Evolutionary conservation across 1,140 invertebrate species (phyloP).

Genomic region (Drosophila hydei): DNA sequence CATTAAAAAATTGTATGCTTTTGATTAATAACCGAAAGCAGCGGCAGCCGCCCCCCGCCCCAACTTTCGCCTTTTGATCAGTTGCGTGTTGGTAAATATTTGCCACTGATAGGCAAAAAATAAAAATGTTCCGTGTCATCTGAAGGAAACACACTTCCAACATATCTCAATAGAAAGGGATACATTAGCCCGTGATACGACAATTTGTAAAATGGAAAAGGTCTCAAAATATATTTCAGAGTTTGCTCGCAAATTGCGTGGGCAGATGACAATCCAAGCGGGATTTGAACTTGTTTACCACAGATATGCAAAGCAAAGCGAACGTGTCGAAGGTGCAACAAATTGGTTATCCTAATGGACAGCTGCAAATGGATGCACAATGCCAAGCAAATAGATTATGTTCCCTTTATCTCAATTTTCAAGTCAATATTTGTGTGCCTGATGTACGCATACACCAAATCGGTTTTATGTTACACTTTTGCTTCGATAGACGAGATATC

Average conservation of each 20-base stretch:
- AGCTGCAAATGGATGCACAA: conserved; percentile 48
- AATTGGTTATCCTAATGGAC: conserved; percentile 51
- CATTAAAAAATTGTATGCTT: conserved; percentile 74
- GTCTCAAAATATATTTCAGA: conserved; percentile 11
- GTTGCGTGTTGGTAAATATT: conserved; percentile 63
- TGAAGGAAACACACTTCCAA: conserved; percentile 3
- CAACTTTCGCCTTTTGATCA: conserved; percentile 60
- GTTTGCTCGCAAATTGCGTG: conserved; percentile 69
- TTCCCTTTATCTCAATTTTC: background rate
- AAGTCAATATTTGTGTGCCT: too few species aligned
- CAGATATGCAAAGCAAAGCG: conserved; percentile 45
- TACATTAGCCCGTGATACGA: conserved; percentile 53
- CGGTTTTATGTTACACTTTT: background rate
- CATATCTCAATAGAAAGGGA: conserved; percentile 26
- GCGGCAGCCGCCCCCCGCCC: conserved; percentile 43
- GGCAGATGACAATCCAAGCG: conserved; percentile 48
- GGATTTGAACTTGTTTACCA: conserved; percentile 29
- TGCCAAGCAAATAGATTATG: conserved; percentile 19
- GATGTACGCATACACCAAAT: too few species aligned
- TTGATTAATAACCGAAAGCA: conserved; percentile 80
- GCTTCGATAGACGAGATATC: too few species aligned
- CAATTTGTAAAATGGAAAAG: conserved; percentile 52
- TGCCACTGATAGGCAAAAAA: conserved; percentile 50
- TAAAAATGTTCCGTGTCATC: conserved; percentile 45
- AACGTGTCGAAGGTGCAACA: conserved; percentile 31